Evolutionary conservation across 2,113 vertebrate species (phyloP).

Genomic region (cattle (Bos taurus)): DNA sequence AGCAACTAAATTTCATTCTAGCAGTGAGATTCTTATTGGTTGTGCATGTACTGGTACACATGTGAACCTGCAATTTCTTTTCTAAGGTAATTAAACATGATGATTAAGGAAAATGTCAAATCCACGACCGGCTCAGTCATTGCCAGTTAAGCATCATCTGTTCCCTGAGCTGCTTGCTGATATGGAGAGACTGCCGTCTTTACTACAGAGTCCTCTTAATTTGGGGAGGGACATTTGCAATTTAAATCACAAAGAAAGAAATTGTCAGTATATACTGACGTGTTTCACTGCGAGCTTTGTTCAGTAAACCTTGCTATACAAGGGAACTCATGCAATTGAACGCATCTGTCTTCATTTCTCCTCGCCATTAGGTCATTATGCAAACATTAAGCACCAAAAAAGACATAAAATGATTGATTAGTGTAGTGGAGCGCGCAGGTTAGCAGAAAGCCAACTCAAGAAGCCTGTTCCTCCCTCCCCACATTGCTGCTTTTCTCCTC

Average conservation of each 20-base stretch:
- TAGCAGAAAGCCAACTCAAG: constrained; percentile 52
- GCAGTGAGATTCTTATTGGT: background rate
- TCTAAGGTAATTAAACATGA: background rate
- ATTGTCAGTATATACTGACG: constrained; percentile 13
- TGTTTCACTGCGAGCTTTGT: constrained; percentile 49
- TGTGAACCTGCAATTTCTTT: constrained; percentile 26
- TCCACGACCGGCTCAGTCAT: background rate
- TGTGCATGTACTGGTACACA: background rate
- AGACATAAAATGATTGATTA: constrained; percentile 68
- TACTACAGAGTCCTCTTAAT: constrained; percentile 5
- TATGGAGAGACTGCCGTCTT: constrained; percentile 1
- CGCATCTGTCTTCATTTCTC: constrained; percentile 75
- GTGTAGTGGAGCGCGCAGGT: constrained; percentile 32
- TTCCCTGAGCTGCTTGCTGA: background rate
- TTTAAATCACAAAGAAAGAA: constrained; percentile 50
- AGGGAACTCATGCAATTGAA: constrained; percentile 72
- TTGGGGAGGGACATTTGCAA: constrained; percentile 21
- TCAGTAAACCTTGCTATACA: constrained; percentile 62
- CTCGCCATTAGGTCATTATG: constrained; percentile 71
- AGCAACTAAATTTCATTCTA: background rate
- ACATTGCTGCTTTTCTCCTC: background rate
- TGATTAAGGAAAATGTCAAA: constrained; percentile 27
- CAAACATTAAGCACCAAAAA: constrained; percentile 71
- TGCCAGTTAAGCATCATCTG: background rate
- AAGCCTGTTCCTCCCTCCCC: constrained; percentile 3